Evolutionary conservation across 2,888 invertebrate genomes (phyloP), one percentile per base, ranked within the genome.

Genomic region (Thymelicus lineola): DNA sequence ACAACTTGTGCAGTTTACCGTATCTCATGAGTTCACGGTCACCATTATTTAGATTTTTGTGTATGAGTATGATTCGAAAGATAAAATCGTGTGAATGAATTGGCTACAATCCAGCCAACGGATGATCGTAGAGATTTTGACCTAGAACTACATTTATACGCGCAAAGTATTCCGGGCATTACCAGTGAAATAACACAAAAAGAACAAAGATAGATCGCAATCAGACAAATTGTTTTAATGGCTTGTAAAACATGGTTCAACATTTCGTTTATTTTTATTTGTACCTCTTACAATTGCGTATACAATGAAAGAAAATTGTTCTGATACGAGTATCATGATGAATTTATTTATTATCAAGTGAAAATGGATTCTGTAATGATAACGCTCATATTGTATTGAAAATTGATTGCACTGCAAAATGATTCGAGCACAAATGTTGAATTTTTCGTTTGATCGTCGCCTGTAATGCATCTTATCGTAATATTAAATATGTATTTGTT

Each of bases 141-240:
- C 90, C 90, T 89, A 90, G 88, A 87, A 85, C 80, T 86, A 82
- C 81, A 84, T 85, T 85, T 78, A 74, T 71, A 74, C 73, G 72
- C 73, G 53, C 72, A 73, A 74, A 72, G 71, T 73, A 76, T 75
- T 76, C 65, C 61, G 59, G 35, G 46, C n/a, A 68, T 55, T 68
- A 57, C 46, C 62, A n/a, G 42, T 35, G 12, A 63, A 59, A 71
- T 45, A 67, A 67, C 42, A 63, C n/a, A 50, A 69, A 59, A 64
- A 58, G 38, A 64, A n/a, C 45, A 61, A 48, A 61, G 61, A 46
- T 6, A 46, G 35, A n/a, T n/a, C 20, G 46, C 9, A 46, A 35
- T 61, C 1, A 17, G 9, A 17, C n/a, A 38, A 38, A 42, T 42
- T 42, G 20, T 10, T 46, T 46, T 61, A 61, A 61, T 61, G 15